Evolutionary conservation across 2,113 vertebrate species (phyloP).

Genomic region (Pterophyllum scalare): DNA sequence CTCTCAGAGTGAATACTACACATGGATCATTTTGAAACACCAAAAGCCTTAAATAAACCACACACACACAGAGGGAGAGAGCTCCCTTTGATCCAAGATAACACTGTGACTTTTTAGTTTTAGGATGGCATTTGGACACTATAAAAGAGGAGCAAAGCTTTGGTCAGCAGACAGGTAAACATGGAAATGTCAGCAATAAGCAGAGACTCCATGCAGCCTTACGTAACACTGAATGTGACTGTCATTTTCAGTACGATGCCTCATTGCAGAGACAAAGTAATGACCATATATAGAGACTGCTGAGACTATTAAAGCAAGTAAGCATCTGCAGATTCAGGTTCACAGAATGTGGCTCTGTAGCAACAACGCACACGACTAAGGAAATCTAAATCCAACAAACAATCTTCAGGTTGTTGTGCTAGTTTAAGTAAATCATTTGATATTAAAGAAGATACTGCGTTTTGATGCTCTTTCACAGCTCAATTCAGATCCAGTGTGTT

Average conservation of each 20-base stretch:
- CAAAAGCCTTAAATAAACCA: slow-evolving; percentile 24
- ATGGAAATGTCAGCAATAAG: slow-evolving; percentile 41
- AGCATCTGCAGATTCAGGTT: background rate
- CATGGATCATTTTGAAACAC: slow-evolving; percentile 28
- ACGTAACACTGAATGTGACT: slow-evolving; percentile 16
- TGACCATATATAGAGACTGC: slow-evolving; percentile 41
- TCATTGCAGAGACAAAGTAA: slow-evolving; percentile 12
- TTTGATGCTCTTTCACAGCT: background rate
- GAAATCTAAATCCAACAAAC: background rate
- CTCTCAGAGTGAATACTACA: slow-evolving; percentile 14
- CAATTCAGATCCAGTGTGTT: background rate
- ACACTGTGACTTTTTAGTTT: slow-evolving; percentile 30
- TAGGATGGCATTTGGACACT: slow-evolving; percentile 40
- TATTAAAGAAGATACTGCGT: background rate
- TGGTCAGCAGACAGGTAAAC: slow-evolving; percentile 14
- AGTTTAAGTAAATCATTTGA: background rate
- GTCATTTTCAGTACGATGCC: slow-evolving; percentile 8
- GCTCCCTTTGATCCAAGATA: slow-evolving; percentile 46
- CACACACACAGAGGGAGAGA: background rate
- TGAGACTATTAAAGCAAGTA: background rate
- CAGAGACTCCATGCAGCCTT: slow-evolving; percentile 6
- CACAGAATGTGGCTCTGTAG: background rate
- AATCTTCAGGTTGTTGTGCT: background rate
- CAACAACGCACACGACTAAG: background rate
- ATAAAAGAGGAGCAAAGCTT: slow-evolving; percentile 39